Conservation (phyloP, 2,888 invertebrate genomes). For the Cephonodes hylas region DNA sequence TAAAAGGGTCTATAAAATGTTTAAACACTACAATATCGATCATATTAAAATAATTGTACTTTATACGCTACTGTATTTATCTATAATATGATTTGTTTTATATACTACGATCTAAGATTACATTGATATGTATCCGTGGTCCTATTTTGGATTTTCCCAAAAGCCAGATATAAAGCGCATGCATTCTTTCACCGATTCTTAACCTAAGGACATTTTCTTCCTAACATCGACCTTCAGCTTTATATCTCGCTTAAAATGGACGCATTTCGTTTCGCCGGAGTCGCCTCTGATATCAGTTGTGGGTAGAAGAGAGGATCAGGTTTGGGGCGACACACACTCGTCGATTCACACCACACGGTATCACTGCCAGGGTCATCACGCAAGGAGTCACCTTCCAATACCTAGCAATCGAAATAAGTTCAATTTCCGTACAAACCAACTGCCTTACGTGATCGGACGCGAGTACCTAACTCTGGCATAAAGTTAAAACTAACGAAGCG, state of each 20-base stretch:
- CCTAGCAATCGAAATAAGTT: conserved; percentile 8
- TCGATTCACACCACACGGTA: conserved; percentile 42
- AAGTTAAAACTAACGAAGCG: conserved; percentile 20
- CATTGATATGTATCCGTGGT: conserved; percentile 75
- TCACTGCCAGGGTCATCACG: conserved; percentile 47
- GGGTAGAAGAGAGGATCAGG: conserved; percentile 29
- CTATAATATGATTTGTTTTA: conserved; percentile 65
- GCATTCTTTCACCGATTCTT: conserved; percentile 74
- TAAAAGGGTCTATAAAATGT: conserved; percentile 68
- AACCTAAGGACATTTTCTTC: conserved; percentile 56
- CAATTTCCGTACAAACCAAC: conserved; percentile 15
- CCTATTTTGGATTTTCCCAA: conserved; percentile 76
- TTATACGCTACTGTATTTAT: conserved; percentile 63
- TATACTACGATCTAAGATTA: conserved; percentile 54
- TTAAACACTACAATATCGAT: conserved; percentile 70
- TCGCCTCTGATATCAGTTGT: conserved; percentile 68
- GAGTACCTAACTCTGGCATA: conserved; percentile 53
- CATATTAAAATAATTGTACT: conserved; percentile 78
- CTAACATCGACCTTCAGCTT: conserved; percentile 65
- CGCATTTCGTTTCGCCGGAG: conserved; percentile 64
- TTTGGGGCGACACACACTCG: conserved; percentile 61
- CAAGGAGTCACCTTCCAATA: conserved; percentile 27
- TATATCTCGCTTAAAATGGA: conserved; percentile 77
- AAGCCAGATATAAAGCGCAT: conserved; percentile 80
- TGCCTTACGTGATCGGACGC: conserved; percentile 56